Percentiles rank a stretch among this genome's conserved stretches.
Conservation (phyloP, 1,140 invertebrate species). For the Teleogryllus occipitalis region DNA sequence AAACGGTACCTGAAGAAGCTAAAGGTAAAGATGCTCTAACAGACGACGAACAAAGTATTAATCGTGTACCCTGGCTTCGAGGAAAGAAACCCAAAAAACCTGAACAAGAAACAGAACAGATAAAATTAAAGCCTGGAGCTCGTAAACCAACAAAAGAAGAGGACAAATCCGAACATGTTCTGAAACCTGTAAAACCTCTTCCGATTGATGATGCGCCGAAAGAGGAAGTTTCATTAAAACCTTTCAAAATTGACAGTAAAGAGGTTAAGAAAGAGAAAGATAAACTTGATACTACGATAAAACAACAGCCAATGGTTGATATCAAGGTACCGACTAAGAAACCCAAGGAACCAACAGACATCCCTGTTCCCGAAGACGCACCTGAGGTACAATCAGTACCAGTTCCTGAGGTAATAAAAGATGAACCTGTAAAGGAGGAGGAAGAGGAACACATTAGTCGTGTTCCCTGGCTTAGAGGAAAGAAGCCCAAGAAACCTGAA, state of each 20-base stretch:
- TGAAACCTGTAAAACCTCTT: slow-evolving; percentile 26
- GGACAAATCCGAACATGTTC: slow-evolving; percentile 21
- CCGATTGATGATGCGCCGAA: slow-evolving; percentile 27
- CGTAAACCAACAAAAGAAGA: slow-evolving; percentile 31
- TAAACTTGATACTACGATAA: slow-evolving; percentile 20
- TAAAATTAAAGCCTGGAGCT: slow-evolving; percentile 24
- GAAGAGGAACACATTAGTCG: too few relatives aligned
- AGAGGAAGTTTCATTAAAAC: slow-evolving; percentile 27
- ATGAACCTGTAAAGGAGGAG: slow-evolving; percentile 25
- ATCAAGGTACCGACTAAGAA: not conserved
- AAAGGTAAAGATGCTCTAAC: not conserved
- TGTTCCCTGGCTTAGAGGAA: slow-evolving; percentile 22
- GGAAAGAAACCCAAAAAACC: slow-evolving; percentile 27
- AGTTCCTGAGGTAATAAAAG: not conserved
- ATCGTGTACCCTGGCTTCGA: slow-evolving; percentile 9
- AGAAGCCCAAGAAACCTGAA: slow-evolving; percentile 25
- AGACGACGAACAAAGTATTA: not conserved
- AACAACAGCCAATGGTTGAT: slow-evolving; percentile 7
- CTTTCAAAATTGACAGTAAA: slow-evolving; percentile 28
- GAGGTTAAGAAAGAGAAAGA: slow-evolving; percentile 26
- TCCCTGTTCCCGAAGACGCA: too few relatives aligned
- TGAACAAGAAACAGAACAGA: not conserved
- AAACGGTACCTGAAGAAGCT: not conserved
- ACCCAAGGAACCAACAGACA: too few relatives aligned
- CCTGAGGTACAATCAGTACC: not conserved